Percentiles rank a stretch among this genome's conserved stretches.
phyloP scores from a whole-genome alignment of 2,888 invertebrate genomes.

The Meloe dianella region DNA sequence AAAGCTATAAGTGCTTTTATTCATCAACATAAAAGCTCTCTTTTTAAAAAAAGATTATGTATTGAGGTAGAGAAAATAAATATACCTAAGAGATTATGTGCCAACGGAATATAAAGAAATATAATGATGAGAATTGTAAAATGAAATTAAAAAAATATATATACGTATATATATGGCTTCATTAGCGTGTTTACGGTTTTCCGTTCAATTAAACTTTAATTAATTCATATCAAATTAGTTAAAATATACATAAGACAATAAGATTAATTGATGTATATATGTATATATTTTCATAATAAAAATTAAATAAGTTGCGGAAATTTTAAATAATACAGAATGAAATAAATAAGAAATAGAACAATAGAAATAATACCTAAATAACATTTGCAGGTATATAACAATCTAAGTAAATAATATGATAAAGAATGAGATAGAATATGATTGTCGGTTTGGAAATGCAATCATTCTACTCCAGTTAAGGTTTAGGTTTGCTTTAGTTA shows the following conservation, averaged over 20 bases:
- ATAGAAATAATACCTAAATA: constrained; percentile 45
- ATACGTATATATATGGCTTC: constrained; percentile 7
- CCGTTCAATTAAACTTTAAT: not conserved
- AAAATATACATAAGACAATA: constrained; percentile 49
- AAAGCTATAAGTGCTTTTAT: constrained; percentile 38
- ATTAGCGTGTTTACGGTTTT: constrained; percentile 21
- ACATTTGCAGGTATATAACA: constrained; percentile 54
- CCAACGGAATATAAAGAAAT: constrained; percentile 17
- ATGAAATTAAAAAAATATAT: constrained; percentile 28
- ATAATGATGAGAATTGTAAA: constrained; percentile 18
- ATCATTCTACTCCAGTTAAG: constrained; percentile 63
- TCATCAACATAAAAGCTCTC: constrained; percentile 42
- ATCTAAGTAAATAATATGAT: constrained; percentile 36
- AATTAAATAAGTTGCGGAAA: constrained; percentile 49
- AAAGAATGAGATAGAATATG: constrained; percentile 40
- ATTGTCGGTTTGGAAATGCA: constrained; percentile 57
- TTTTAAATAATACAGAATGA: constrained; percentile 45
- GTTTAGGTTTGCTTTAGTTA: constrained; percentile 62
- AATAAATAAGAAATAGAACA: constrained; percentile 35
- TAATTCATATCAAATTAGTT: constrained; percentile 35
- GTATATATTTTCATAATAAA: constrained; percentile 30
- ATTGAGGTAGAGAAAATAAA: constrained; percentile 25
- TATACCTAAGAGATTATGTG: constrained; percentile 26
- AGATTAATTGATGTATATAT: constrained; percentile 48
- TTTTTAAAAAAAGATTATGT: constrained; percentile 43